A percentile compares a stretch with the other conserved stretches of the same genome.
These are phyloP conservation scores for Paracyprichromis sp. DNA, from an alignment of 2,113 vertebrate species.

Conservation along the genomic window DNA sequence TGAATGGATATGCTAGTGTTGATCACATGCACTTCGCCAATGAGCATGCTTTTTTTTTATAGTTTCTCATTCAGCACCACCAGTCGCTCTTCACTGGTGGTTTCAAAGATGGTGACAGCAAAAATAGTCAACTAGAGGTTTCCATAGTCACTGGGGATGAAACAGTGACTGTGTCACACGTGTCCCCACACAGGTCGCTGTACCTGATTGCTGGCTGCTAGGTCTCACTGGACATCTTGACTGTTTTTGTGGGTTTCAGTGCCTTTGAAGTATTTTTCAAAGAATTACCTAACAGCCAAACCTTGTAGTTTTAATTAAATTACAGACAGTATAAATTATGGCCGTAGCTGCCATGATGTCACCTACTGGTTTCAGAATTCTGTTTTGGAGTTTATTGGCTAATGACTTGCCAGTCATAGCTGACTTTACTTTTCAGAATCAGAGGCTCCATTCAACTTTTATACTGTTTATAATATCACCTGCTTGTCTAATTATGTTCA, in stretches of 20 bases:
- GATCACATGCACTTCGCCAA: background rate
- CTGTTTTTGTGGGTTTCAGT: background rate
- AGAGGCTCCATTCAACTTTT: background rate
- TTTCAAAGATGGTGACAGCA: background rate
- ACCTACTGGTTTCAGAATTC: background rate
- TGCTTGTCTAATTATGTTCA: background rate
- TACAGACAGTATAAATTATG: background rate
- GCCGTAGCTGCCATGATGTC: background rate
- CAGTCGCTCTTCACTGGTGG: background rate
- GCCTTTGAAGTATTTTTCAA: background rate
- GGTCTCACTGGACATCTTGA: background rate
- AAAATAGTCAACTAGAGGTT: background rate
- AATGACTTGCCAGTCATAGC: background rate
- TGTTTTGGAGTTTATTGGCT: background rate
- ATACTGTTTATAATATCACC: background rate
- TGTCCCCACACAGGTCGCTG: background rate
- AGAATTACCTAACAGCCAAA: background rate
- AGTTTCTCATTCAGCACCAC: background rate
- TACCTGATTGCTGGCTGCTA: background rate
- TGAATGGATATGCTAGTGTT: background rate
- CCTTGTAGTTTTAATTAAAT: background rate
- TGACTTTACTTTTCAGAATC: background rate
- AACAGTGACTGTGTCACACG: background rate
- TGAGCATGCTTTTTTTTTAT: background rate
- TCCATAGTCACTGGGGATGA: background rate